phyloP scores from a whole-genome alignment of 2,797 vertebrate species.

The Cheirogaleus major region DNA sequence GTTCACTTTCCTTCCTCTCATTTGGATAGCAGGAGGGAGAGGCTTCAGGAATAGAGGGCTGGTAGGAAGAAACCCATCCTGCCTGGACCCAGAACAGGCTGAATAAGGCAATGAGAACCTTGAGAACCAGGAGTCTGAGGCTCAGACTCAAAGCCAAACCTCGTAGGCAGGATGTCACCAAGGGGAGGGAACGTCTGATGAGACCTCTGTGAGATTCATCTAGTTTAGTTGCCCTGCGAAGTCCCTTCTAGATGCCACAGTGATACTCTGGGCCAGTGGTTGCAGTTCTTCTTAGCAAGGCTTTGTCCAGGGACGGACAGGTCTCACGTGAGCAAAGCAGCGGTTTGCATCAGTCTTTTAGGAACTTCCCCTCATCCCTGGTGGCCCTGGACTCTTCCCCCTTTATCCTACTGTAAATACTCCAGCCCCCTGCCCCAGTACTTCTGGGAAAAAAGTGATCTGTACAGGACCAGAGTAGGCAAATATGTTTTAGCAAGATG shows the following conservation, averaged over 20 bases:
- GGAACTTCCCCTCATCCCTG: neutral
- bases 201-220: neutral
- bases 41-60: neutral
- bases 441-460: neutral
- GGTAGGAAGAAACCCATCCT: neutral
- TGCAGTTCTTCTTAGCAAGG: neutral
- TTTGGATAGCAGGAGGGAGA: neutral
- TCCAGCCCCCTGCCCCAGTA: no score
- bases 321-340: neutral
- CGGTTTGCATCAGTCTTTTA: neutral
- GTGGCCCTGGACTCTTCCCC: neutral
- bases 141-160: neutral
- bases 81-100: accelerated
- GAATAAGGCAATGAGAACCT: neutral
- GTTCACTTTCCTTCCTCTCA: neutral
- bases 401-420: neutral
- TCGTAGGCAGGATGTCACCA: neutral
- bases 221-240: neutral
- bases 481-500: neutral
- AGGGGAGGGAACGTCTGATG: neutral
- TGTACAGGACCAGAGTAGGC: accelerated
- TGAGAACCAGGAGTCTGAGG: neutral
- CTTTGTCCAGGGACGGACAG: neutral
- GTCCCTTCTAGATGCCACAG: neutral
- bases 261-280: neutral